Conservation (phyloP, 2,888 invertebrate genomes). For the Hirudinaria manillensis region DNA sequence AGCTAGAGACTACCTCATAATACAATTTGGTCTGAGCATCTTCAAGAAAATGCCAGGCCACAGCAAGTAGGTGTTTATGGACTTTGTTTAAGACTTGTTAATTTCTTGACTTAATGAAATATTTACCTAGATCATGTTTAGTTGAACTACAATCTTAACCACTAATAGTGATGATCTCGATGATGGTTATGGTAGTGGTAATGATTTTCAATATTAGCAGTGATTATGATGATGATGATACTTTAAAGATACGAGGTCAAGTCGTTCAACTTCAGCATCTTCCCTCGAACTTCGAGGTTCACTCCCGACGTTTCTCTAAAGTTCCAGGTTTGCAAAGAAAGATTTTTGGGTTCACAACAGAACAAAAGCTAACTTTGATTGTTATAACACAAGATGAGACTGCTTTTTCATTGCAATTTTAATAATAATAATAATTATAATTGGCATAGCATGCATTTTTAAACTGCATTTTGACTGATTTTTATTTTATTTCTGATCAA, state of each 20-base stretch:
- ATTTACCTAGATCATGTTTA: too few relatives aligned
- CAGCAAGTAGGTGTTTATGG: not conserved
- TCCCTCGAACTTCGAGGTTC: constrained; percentile 18
- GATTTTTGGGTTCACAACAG: too few relatives aligned
- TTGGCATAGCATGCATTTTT: not conserved
- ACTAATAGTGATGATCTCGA: not conserved
- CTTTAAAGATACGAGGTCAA: constrained; percentile 11
- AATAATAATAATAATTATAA: too few relatives aligned
- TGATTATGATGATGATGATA: not conserved
- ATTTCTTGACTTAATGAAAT: too few relatives aligned
- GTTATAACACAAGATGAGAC: too few relatives aligned
- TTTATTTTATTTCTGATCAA: not conserved
- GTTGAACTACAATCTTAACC: too few relatives aligned
- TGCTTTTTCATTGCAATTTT: too few relatives aligned
- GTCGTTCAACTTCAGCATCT: constrained; percentile 23
- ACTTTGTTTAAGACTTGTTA: too few relatives aligned
- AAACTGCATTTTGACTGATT: not conserved
- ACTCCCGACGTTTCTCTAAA: constrained; percentile 5
- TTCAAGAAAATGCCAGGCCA: constrained; percentile 8
- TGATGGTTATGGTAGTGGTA: not conserved
- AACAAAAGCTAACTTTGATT: too few relatives aligned
- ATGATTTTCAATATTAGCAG: not conserved
- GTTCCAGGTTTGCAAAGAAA: constrained; percentile 8
- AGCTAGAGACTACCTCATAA: constrained; percentile 13
- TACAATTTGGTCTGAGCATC: constrained; percentile 24